Evolutionary conservation across 2,113 vertebrate species (phyloP).

Genomic region (Leptosomus discolor): DNA sequence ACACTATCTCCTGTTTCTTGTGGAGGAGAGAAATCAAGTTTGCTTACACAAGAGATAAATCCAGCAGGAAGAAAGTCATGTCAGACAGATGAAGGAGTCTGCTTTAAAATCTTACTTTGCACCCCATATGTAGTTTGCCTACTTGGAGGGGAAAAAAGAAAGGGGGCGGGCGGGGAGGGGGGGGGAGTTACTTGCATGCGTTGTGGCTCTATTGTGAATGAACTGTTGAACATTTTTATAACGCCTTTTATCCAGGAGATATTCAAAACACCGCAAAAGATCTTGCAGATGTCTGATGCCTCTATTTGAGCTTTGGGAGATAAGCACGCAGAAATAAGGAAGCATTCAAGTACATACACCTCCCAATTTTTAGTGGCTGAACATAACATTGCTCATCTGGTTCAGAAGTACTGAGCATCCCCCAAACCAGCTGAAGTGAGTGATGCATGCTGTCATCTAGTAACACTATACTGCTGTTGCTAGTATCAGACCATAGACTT

Average conservation of each 20-base stretch:
- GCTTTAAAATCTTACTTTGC: background rate
- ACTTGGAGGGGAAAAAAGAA: background rate
- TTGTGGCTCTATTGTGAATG: background rate
- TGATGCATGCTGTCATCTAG: fast-evolving
- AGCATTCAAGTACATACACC: background rate
- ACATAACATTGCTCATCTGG: background rate
- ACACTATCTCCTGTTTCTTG: background rate
- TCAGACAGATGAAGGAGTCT: background rate
- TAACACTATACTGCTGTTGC: background rate
- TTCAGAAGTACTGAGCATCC: background rate
- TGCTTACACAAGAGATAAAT: background rate
- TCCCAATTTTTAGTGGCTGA: background rate
- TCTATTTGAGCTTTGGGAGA: background rate
- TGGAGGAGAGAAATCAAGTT: background rate
- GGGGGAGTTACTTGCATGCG: background rate
- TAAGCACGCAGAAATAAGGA: background rate
- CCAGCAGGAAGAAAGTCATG: background rate
- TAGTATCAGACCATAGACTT: background rate
- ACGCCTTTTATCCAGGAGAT: background rate
- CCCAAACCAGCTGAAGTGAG: background rate
- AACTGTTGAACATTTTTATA: background rate
- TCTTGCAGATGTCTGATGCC: background rate
- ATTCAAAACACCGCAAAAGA: background rate
- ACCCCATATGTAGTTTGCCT: background rate
- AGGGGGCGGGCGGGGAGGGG: too few species aligned